Evolutionary conservation across 1,140 invertebrate species (phyloP).

Genomic region (Mycetomoellerius zeteki): DNA sequence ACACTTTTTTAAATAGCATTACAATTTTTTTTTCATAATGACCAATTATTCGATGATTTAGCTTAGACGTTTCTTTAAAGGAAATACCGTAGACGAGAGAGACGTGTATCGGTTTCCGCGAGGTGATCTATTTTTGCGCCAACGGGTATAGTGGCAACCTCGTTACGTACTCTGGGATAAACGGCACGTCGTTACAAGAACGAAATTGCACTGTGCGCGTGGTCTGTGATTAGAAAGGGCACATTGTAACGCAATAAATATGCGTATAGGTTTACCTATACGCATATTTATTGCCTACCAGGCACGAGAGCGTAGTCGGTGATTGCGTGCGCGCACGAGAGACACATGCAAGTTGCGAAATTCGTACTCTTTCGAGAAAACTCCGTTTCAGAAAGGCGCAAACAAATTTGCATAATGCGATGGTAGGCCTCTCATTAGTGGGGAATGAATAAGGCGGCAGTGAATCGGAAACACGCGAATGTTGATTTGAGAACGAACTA

Average conservation of each 20-base stretch:
- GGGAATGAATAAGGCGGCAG: slow-evolving; percentile 10
- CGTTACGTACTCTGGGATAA: slow-evolving; percentile 41
- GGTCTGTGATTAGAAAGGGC: slow-evolving; percentile 36
- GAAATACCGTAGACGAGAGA: slow-evolving; percentile 15
- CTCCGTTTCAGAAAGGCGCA: slow-evolving; percentile 37
- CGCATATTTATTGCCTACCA: not conserved
- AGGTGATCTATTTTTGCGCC: slow-evolving; percentile 29
- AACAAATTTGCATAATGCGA: slow-evolving; percentile 30
- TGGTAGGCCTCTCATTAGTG: slow-evolving; percentile 16
- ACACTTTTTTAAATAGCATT: not conserved
- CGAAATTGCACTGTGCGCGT: slow-evolving; percentile 33
- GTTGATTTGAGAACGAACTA: slow-evolving; percentile 1
- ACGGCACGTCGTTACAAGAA: slow-evolving; percentile 35
- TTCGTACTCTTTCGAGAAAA: slow-evolving; percentile 38
- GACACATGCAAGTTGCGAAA: slow-evolving; percentile 50
- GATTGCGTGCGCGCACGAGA: slow-evolving; percentile 53
- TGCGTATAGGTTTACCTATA: slow-evolving; percentile 50
- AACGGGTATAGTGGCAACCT: slow-evolving; percentile 43
- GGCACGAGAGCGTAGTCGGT: slow-evolving; percentile 14
- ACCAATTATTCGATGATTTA: slow-evolving; percentile 2
- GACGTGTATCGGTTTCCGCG: slow-evolving; percentile 1
- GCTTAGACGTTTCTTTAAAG: slow-evolving; percentile 19
- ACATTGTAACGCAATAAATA: slow-evolving; percentile 55
- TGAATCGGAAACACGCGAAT: not conserved
- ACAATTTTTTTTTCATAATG: not conserved